A percentile compares a stretch with the other conserved stretches of the same genome.
phyloP scores from a whole-genome alignment of 2,797 vertebrate genomes.

The Phyllotis vaccarum region DNA sequence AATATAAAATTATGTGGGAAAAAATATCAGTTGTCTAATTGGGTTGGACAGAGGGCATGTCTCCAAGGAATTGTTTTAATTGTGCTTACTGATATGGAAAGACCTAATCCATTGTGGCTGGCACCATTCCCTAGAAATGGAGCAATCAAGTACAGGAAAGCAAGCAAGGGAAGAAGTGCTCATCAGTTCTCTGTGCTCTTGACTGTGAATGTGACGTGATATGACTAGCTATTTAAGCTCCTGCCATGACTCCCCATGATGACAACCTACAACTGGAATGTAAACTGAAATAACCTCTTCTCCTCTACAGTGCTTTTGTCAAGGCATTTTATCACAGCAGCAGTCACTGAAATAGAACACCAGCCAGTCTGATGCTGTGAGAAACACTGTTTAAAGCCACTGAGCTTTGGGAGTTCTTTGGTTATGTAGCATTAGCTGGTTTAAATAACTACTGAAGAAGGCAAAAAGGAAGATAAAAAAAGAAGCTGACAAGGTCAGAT shows the following conservation, averaged over 20 bases:
- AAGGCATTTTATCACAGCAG: no score
- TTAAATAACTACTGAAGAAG: constrained; percentile 10
- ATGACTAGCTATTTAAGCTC: neutral
- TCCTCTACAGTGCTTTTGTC: neutral
- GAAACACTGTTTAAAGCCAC: neutral
- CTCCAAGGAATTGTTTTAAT: neutral
- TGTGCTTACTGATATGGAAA: neutral
- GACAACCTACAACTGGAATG: neutral
- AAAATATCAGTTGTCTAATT: neutral
- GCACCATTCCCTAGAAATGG: neutral
- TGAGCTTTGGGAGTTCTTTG: neutral
- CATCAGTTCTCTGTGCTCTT: no score
- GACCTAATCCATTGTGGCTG: neutral
- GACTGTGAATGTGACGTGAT: neutral
- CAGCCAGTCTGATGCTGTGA: neutral
- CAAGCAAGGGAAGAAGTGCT: neutral
- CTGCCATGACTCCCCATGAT: neutral
- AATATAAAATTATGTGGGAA: neutral
- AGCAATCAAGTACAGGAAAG: no score
- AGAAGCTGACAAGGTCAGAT: neutral
- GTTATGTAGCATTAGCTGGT: neutral
- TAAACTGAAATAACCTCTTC: neutral
- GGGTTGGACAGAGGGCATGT: neutral
- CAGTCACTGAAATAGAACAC: neutral
- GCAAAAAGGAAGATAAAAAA: neutral